These are phyloP conservation scores for Anadara kagoshimensis DNA, from an alignment of 1,140 invertebrate genomes.

Conservation along the genomic window DNA sequence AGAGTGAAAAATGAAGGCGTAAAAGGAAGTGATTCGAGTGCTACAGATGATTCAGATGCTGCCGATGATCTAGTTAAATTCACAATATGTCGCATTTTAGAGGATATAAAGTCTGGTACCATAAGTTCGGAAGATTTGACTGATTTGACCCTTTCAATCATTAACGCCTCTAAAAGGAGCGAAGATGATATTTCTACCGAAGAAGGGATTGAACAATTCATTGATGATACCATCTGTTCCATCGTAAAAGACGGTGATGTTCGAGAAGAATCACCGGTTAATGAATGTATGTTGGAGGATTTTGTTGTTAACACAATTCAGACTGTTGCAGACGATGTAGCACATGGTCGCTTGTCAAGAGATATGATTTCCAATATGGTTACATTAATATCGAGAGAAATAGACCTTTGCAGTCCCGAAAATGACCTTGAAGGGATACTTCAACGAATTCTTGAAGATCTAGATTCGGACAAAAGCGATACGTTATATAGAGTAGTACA, in stretches of 20 bases:
- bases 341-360: slow-evolving; percentile 14
- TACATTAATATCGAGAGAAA: slow-evolving; percentile 11
- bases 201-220: slow-evolving; percentile 15
- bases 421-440: slow-evolving; percentile 11
- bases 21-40: background rate
- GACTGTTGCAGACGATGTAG: slow-evolving; percentile 29
- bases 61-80: slow-evolving; percentile 37
- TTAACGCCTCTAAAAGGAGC: background rate
- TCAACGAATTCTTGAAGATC: slow-evolving; percentile 14
- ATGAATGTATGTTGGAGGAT: slow-evolving; percentile 36
- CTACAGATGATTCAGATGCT: slow-evolving; percentile 1
- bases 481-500: slow-evolving; percentile 35
- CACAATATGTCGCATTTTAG: slow-evolving; percentile 18
- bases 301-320: slow-evolving; percentile 30
- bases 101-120: slow-evolving; percentile 28
- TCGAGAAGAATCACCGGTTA: slow-evolving; percentile 14
- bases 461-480: slow-evolving; percentile 6
- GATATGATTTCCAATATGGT: slow-evolving; percentile 33
- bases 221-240: slow-evolving; percentile 31
- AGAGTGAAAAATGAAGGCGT: background rate
- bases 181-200: background rate
- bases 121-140: slow-evolving; percentile 36
- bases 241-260: slow-evolving; percentile 22
- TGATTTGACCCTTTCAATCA: slow-evolving; percentile 22
- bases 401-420: background rate